Conservation (phyloP, 2,797 vertebrate genomes). For the Tinamus major region DNA sequence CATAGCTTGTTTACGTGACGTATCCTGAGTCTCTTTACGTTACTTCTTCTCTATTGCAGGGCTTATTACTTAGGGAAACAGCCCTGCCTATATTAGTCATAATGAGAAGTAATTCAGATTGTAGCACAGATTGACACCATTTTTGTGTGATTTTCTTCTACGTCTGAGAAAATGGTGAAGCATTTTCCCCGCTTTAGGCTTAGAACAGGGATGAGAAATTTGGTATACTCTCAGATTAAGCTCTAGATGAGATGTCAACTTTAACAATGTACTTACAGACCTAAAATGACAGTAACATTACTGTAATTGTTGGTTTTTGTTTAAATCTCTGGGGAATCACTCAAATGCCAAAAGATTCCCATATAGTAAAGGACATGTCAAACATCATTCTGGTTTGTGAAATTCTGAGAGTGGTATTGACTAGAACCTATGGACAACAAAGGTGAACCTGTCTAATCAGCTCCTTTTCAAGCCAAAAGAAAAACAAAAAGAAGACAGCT, state of each 20-base stretch:
- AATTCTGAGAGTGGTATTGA: constrained; percentile 1
- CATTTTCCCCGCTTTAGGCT: background rate
- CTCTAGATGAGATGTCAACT: background rate
- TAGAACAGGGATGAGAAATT: background rate
- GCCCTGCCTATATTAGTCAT: background rate
- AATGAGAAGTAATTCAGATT: background rate
- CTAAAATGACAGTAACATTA: background rate
- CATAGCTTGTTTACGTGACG: background rate
- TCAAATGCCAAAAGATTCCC: background rate
- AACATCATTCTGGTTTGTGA: background rate
- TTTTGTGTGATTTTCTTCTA: constrained; percentile 23
- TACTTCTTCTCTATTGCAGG: background rate
- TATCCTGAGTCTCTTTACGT: background rate
- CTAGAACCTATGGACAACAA: background rate
- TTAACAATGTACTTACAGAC: background rate
- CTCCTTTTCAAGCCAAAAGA: background rate
- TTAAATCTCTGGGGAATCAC: background rate
- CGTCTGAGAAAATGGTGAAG: background rate
- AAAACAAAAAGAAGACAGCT: background rate
- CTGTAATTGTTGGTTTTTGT: background rate
- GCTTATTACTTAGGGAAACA: background rate
- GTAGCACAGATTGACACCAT: background rate
- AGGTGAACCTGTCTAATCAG: constrained; percentile 10
- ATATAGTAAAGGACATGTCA: background rate
- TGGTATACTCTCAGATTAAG: background rate